These are phyloP conservation scores for Leuciscus waleckii DNA, from an alignment of 2,797 vertebrate genomes.

Conservation along the genomic window DNA sequence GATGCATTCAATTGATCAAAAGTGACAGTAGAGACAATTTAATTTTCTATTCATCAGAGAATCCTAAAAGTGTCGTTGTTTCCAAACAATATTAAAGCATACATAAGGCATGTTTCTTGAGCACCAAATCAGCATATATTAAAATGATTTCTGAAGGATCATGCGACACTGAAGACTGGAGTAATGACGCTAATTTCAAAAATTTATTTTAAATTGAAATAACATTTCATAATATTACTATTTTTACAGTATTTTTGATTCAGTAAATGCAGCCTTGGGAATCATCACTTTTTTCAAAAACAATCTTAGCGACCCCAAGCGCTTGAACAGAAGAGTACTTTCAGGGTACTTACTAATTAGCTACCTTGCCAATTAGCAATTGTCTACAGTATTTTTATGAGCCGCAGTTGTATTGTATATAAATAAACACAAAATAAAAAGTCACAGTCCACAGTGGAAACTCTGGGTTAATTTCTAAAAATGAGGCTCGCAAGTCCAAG, in stretches of 20 bases:
- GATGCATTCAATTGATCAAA: background rate
- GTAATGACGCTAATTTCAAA: background rate
- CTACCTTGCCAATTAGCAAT: background rate
- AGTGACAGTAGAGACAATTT: background rate
- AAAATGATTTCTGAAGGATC: background rate
- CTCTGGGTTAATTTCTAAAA: slow-evolving; percentile 1
- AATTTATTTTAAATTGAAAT: background rate
- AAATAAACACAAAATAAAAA: slow-evolving; percentile 16
- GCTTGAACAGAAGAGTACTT: background rate
- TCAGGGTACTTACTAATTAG: slow-evolving; percentile 2
- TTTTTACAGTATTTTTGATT: background rate
- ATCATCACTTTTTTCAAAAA: background rate
- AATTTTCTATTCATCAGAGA: background rate
- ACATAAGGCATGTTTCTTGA: background rate
- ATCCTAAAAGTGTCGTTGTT: background rate
- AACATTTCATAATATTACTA: background rate
- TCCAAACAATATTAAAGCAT: background rate
- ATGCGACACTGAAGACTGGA: background rate
- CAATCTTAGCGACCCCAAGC: background rate
- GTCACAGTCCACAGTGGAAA: slow-evolving; percentile 20
- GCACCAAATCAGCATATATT: background rate
- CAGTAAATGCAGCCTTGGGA: background rate
- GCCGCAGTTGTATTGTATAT: slow-evolving; percentile 28
- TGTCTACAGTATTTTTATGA: slow-evolving; percentile 45
- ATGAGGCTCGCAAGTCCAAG: background rate